These are phyloP conservation scores for Paralichthys olivaceus DNA, from an alignment of 2,113 vertebrate genomes.

Conservation along the genomic window DNA sequence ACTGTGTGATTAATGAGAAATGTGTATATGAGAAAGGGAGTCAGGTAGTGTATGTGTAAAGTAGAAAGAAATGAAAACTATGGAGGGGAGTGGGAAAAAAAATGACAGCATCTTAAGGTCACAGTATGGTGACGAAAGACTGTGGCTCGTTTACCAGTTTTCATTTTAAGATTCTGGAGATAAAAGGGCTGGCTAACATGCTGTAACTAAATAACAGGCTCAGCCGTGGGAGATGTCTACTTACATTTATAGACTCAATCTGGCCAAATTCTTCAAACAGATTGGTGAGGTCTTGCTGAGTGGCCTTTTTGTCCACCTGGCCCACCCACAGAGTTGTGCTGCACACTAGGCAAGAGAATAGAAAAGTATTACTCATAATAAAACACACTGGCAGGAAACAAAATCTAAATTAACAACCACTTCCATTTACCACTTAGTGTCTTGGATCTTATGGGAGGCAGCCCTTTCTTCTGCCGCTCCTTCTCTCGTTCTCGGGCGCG, in stretches of 20 bases:
- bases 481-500: conserved; percentile 94
- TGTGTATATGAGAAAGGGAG: neutral
- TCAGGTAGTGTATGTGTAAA: neutral
- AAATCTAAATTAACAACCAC: neutral
- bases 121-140: conserved; percentile 6
- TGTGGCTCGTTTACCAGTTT: neutral
- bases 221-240: conserved; percentile 48
- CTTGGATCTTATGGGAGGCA: conserved; percentile 94
- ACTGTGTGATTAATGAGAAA: neutral
- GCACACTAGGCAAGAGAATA: conserved; percentile 85
- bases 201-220: neutral
- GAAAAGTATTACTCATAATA: neutral
- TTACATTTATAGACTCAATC: conserved; percentile 99
- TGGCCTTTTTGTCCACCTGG: conserved; percentile 98
- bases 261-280: conserved; percentile 99
- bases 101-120: neutral
- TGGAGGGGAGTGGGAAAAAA: neutral
- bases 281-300: conserved; percentile 97
- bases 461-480: conserved; percentile 96
- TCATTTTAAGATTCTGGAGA: neutral
- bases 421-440: conserved; percentile 89
- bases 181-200: conserved; percentile 1
- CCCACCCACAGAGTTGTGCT: conserved; percentile 99
- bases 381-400: neutral
- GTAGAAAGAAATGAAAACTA: neutral